Conservation (phyloP, 1,140 invertebrate genomes). For the Aphidius gifuensis region DNA sequence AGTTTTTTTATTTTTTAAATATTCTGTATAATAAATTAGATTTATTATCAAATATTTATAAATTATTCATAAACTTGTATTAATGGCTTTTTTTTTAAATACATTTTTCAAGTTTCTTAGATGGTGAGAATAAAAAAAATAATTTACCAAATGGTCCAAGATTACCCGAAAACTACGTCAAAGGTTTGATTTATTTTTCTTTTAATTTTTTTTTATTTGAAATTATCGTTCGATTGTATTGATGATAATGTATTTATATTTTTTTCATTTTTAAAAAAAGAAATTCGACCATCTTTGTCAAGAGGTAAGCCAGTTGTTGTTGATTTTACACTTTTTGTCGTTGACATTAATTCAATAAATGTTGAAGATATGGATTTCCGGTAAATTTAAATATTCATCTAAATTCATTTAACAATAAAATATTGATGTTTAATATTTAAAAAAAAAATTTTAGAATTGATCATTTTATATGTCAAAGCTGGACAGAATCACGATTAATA, state of each 20-base stretch:
- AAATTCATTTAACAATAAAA: background rate
- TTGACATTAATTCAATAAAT: slow-evolving; percentile 82
- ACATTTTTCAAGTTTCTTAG: slow-evolving; percentile 50
- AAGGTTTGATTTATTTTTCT: slow-evolving; percentile 57
- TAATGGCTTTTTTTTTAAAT: too few species aligned
- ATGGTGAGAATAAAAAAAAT: slow-evolving; percentile 51
- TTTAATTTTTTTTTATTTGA: slow-evolving; percentile 27
- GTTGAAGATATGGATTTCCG: slow-evolving; percentile 84
- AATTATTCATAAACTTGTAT: background rate
- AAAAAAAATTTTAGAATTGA: slow-evolving; percentile 62
- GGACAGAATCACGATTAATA: slow-evolving; percentile 72
- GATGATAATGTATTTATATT: background rate
- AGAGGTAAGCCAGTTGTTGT: slow-evolving; percentile 68
- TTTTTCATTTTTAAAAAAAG: slow-evolving; percentile 42
- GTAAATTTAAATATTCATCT: slow-evolving; percentile 48
- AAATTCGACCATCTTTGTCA: slow-evolving; percentile 68
- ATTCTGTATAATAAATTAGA: background rate
- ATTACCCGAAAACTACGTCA: slow-evolving; percentile 68
- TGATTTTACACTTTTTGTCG: slow-evolving; percentile 75
- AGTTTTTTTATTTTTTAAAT: slow-evolving; percentile 26
- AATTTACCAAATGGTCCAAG: slow-evolving; percentile 62
- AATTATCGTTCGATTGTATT: background rate
- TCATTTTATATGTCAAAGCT: slow-evolving; percentile 79
- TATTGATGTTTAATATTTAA: slow-evolving; percentile 26
- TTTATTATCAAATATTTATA: background rate